A percentile compares a stretch with the other conserved stretches of the same genome.
Evolutionary conservation across 2,888 invertebrate genomes (phyloP).

Genomic region (Clunio marinus): DNA sequence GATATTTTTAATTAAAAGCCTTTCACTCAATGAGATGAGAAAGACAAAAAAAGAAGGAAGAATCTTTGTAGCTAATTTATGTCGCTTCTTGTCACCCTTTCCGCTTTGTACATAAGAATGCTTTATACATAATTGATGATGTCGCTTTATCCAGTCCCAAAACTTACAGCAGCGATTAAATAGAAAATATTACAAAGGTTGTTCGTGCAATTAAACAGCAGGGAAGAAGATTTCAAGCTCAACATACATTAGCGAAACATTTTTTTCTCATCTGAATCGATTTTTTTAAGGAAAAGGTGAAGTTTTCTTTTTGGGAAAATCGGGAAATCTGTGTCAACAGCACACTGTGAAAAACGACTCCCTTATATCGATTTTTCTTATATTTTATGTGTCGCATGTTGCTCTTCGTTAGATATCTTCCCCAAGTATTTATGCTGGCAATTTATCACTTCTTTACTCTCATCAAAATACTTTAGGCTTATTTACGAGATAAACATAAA

Average conservation of each 20-base stretch:
- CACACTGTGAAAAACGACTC: too few relatives aligned
- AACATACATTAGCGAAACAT: too few relatives aligned
- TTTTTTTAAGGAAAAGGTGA: too few relatives aligned
- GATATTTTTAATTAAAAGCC: slow-evolving; percentile 9
- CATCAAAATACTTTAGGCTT: too few relatives aligned
- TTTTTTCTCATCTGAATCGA: not conserved
- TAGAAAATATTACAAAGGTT: too few relatives aligned
- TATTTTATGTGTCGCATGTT: slow-evolving; percentile 8
- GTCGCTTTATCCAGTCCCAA: not conserved
- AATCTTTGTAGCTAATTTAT: not conserved
- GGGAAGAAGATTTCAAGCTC: too few relatives aligned
- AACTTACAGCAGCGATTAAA: not conserved
- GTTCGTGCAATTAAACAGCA: not conserved
- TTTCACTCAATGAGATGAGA: too few relatives aligned
- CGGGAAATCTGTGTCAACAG: not conserved
- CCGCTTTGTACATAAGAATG: not conserved
- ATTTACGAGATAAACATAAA: too few relatives aligned
- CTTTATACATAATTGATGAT: slow-evolving; percentile 14
- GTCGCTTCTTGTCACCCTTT: slow-evolving; percentile 1
- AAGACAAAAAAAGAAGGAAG: not conserved
- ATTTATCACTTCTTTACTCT: too few relatives aligned
- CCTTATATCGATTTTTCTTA: not conserved
- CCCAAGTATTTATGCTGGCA: too few relatives aligned
- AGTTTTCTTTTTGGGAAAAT: too few relatives aligned
- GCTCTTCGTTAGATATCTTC: too few relatives aligned